Evolutionary conservation across 2,113 vertebrate genomes (phyloP).

Genomic region (Pelodiscus sinensis): DNA sequence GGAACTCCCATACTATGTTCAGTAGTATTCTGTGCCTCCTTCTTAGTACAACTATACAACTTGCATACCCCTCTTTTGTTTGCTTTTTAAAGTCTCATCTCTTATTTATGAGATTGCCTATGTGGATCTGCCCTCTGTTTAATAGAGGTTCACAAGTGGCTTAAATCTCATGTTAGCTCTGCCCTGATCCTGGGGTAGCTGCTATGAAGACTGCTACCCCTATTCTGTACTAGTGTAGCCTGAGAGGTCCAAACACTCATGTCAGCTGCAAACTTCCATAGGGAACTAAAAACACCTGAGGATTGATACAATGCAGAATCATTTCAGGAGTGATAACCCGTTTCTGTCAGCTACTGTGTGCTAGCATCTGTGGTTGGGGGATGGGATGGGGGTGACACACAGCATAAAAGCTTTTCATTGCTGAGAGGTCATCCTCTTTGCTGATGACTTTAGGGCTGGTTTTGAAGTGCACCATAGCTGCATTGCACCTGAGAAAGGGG

Average conservation of each 20-base stretch:
- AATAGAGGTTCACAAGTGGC: not conserved
- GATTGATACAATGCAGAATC: not conserved
- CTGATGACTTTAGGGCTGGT: not conserved
- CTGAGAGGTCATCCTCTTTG: not conserved
- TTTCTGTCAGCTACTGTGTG: not conserved
- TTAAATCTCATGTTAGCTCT: not conserved
- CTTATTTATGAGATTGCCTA: not conserved
- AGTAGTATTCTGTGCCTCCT: not conserved
- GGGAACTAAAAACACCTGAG: not conserved
- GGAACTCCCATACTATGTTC: not conserved
- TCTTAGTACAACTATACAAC: not conserved
- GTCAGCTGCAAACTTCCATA: not conserved
- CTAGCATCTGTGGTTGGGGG: not conserved
- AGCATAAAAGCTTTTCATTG: not conserved
- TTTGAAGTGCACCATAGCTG: not conserved
- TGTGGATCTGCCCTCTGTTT: too few species aligned
- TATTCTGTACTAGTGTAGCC: not conserved
- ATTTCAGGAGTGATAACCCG: not conserved
- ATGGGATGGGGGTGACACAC: too few species aligned
- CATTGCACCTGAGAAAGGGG: not conserved
- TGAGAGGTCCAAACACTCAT: not conserved
- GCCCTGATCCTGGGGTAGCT: not conserved
- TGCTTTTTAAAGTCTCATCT: not conserved
- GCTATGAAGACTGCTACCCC: not conserved
- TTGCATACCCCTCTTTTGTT: not conserved